These are phyloP conservation scores for Mactromeris polynyma DNA, from an alignment of 2,888 invertebrate genomes.

Conservation along the genomic window DNA sequence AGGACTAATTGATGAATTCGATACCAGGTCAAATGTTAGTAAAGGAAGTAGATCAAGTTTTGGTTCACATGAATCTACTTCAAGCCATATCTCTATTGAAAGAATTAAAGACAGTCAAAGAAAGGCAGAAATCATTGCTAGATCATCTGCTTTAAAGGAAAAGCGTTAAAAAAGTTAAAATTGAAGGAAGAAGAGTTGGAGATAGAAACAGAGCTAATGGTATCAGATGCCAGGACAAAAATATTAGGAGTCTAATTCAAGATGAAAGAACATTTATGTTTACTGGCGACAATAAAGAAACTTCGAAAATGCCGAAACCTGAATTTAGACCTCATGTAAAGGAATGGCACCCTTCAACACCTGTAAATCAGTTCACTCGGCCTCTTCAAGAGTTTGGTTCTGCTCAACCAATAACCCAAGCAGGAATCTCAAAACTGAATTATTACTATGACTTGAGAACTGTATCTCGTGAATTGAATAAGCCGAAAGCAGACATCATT, in stretches of 20 bases:
- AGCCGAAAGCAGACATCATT: slow-evolving; percentile 52
- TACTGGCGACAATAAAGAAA: no score
- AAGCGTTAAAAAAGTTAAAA: background rate
- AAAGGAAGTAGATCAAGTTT: background rate
- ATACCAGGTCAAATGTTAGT: background rate
- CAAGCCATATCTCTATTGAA: background rate
- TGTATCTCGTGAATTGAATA: slow-evolving; percentile 23
- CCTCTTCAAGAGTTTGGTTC: no score
- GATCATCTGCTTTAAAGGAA: slow-evolving; percentile 2
- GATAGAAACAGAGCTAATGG: slow-evolving; percentile 12
- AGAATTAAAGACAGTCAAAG: background rate
- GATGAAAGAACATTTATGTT: background rate
- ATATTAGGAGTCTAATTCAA: background rate
- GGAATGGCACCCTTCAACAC: background rate
- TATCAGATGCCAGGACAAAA: slow-evolving; percentile 13
- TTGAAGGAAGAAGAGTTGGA: slow-evolving; percentile 16
- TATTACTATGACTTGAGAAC: background rate
- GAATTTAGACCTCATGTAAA: background rate
- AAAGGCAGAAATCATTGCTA: slow-evolving; percentile 21
- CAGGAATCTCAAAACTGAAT: background rate
- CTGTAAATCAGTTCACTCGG: no score
- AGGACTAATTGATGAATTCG: background rate
- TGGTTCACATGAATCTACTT: background rate
- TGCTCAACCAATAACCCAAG: background rate
- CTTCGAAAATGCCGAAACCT: no score